Evolutionary conservation across 2,888 invertebrate species (phyloP).

Genomic region (Acanthosepion pharaonis): DNA sequence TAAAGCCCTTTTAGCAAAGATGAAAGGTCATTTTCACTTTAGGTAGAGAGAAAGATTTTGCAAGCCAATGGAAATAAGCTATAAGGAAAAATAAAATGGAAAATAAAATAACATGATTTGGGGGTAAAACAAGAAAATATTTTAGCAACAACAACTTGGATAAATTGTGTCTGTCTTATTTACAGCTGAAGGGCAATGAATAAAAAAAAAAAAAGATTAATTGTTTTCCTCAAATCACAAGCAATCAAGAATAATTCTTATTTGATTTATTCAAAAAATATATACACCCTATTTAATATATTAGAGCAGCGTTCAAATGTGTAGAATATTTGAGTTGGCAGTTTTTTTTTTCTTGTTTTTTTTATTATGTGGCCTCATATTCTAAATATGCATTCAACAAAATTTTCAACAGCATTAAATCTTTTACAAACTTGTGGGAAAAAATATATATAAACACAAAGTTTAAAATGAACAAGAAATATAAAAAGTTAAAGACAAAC

Average conservation of each 20-base stretch:
- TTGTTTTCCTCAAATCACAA: not conserved
- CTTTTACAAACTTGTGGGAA: too few species aligned
- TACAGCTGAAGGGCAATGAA: not conserved
- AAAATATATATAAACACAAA: too few species aligned
- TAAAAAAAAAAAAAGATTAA: too few species aligned
- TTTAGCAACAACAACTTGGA: not conserved
- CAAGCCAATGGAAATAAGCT: too few species aligned
- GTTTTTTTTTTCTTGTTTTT: not conserved
- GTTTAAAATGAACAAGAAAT: too few species aligned
- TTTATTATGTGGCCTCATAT: not conserved
- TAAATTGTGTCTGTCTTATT: not conserved
- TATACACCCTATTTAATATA: constrained; percentile 22
- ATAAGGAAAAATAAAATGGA: too few species aligned
- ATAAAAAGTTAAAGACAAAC: too few species aligned
- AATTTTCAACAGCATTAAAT: too few species aligned
- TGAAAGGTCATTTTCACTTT: too few species aligned
- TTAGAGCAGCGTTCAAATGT: not conserved
- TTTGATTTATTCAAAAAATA: constrained; percentile 14
- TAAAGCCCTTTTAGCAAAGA: too few species aligned
- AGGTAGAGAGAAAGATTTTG: too few species aligned
- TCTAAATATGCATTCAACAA: not conserved
- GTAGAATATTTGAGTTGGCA: not conserved
- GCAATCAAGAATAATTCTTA: not conserved
- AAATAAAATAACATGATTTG: too few species aligned
- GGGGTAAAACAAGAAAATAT: not conserved